A percentile compares a stretch with the other conserved stretches of the same genome.
phyloP scores from a whole-genome alignment of 1,140 invertebrate species.

The Danaus plexippus region DNA sequence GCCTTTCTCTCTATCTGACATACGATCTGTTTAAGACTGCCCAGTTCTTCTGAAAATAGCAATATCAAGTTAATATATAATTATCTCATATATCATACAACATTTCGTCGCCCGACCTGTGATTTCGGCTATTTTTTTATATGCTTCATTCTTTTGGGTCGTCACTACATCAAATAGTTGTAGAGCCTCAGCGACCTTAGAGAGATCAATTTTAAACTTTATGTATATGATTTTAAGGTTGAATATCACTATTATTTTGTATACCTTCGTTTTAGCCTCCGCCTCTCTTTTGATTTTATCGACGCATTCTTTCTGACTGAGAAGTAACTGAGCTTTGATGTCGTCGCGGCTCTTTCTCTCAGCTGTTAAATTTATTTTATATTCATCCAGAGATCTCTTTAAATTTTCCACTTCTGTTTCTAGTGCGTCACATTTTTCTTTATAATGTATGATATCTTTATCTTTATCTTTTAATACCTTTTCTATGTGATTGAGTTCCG shows the following conservation, averaged over 20 bases:
- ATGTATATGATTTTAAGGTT: not conserved
- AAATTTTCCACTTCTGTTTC: conserved; percentile 45
- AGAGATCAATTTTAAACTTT: conserved; percentile 7
- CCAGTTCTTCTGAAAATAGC: conserved; percentile 46
- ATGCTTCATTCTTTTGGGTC: conserved; percentile 50
- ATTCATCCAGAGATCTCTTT: conserved; percentile 46
- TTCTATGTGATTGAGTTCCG: conserved; percentile 39
- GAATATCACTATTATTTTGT: not conserved
- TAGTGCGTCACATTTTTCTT: conserved; percentile 51
- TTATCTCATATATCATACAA: too few relatives aligned
- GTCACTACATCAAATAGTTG: conserved; percentile 56
- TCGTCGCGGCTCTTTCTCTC: conserved; percentile 50
- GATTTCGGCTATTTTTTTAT: conserved; percentile 41
- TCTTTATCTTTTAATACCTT: conserved; percentile 42
- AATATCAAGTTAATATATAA: not conserved
- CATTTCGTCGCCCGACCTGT: conserved; percentile 26
- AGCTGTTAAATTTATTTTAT: conserved; percentile 39
- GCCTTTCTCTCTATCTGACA: conserved; percentile 38
- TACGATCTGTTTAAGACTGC: conserved; percentile 37
- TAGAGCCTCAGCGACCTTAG: conserved; percentile 60
- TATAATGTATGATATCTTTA: conserved; percentile 48
- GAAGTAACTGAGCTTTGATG: conserved; percentile 34
- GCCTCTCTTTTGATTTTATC: conserved; percentile 46
- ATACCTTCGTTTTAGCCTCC: conserved; percentile 60
- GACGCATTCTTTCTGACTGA: conserved; percentile 42